Evolutionary conservation across 2,888 invertebrate genomes (phyloP).

Genomic region (Sesamia inferens): DNA sequence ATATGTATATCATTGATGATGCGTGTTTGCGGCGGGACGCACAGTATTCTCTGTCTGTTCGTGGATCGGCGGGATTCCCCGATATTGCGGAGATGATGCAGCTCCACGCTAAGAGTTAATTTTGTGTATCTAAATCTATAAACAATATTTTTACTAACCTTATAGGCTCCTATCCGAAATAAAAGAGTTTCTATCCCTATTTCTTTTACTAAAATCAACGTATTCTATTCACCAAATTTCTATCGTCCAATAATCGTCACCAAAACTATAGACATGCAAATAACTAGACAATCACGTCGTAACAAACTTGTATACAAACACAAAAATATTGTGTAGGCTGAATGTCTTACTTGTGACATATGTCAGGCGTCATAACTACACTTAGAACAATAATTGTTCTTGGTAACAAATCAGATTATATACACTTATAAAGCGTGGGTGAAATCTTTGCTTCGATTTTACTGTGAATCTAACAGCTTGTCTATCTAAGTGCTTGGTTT

Average conservation of each 20-base stretch:
- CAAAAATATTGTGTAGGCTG: conserved; percentile 54
- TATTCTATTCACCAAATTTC: too few relatives aligned
- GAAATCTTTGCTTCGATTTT: conserved; percentile 67
- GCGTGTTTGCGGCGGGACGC: too few relatives aligned
- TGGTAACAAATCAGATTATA: conserved; percentile 39
- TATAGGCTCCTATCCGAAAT: too few relatives aligned
- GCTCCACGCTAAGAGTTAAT: too few relatives aligned
- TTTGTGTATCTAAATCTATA: too few relatives aligned
- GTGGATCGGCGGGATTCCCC: too few relatives aligned
- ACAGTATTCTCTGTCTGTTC: too few relatives aligned
- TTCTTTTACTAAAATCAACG: too few relatives aligned
- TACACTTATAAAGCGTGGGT: conserved; percentile 70
- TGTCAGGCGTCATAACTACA: conserved; percentile 42
- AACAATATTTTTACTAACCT: too few relatives aligned
- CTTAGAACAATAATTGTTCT: conserved; percentile 61
- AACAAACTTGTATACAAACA: conserved; percentile 16
- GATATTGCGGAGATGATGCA: too few relatives aligned
- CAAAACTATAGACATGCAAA: conserved; percentile 24
- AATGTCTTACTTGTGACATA: conserved; percentile 44
- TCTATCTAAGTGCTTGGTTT: conserved; percentile 44
- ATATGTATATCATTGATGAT: too few relatives aligned
- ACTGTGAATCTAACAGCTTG: conserved; percentile 67
- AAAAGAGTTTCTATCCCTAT: too few relatives aligned
- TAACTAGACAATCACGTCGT: conserved; percentile 24
- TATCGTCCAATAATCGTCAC: not conserved